Evolutionary conservation across 2,888 invertebrate genomes (phyloP).

Genomic region (Agriotes lineatus): DNA sequence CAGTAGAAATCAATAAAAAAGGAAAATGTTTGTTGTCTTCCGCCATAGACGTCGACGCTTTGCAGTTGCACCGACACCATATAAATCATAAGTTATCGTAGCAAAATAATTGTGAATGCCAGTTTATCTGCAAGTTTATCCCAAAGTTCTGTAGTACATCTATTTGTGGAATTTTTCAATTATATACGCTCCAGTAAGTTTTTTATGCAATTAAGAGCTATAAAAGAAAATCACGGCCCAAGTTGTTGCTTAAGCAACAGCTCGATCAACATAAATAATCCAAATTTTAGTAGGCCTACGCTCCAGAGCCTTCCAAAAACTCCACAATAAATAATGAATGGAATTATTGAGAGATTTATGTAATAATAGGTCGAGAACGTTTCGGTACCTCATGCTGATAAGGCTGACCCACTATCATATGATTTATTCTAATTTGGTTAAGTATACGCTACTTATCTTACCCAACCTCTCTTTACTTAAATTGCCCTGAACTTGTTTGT

Average conservation of each 20-base stretch:
- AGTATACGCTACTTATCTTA: constrained; percentile 32
- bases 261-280: too few species aligned
- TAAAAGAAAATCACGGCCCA: too few species aligned
- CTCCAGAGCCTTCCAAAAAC: too few species aligned
- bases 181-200: too few species aligned
- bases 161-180: neutral
- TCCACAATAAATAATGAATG: too few species aligned
- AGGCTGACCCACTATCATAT: constrained; percentile 24
- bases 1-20: too few species aligned
- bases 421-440: constrained; percentile 34
- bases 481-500: constrained; percentile 26
- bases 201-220: too few species aligned
- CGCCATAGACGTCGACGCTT: neutral
- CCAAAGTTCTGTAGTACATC: neutral
- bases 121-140: constrained; percentile 19
- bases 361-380: constrained; percentile 9
- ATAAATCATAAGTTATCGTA: constrained; percentile 14
- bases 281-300: too few species aligned
- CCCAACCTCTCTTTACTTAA: constrained; percentile 42
- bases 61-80: constrained; percentile 4
- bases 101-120: constrained; percentile 12
- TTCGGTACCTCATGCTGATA: constrained; percentile 22
- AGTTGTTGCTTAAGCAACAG: too few species aligned
- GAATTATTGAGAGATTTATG: neutral
- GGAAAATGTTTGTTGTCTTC: too few species aligned